Base-by-base conservation (phyloP, 2,888 invertebrate species). In the Brenthis ino region DNA sequence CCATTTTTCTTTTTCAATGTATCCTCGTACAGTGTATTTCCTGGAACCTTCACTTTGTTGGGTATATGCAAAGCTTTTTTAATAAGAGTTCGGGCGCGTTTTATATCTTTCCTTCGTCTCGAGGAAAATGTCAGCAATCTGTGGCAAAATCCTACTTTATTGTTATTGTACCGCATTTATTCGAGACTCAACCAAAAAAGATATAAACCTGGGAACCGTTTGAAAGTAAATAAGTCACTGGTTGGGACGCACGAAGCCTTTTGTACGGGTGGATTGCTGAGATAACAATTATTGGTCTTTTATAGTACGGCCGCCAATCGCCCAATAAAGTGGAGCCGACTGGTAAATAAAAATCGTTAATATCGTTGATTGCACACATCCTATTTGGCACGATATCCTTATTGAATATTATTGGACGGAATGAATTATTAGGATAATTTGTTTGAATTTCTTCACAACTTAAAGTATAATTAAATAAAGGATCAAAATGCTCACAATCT, bases 91-190 rank as follows among this genome's bases (percentile, higher is more conserved):
- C 82, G 79, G 81, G 82, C 78, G 74, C 80, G 77, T 82, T 85
- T 86, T 88, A 86, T 84, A 80, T 77, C 82, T 82, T 82, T 82
- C 83, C 85, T 84, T 79, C 84, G 85, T 85, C 85, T 85, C 84
- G 79, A 79, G 85, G 87, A 88, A 76, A 89, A 90, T 89, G 89
- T 90, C 89, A 87, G 89, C 88, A 86, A 89, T 89, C 86, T 87
- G 83, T 80, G 83, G 81, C 82, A 77, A 88, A 90, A 90, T 88
- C 87, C 90, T 85, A 82, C 85, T 91, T 90, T 90, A 89, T 86
- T 89, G 88, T 90, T 90, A 89, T 87, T 87, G 88, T 87, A 80
- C 85, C 85, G 84, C 88, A 85, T 88, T 88, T 88, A 88, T 89
- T 85, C 82, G 84, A 79, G 82, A 83, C 85, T 85, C 85, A 79